phyloP scores from a whole-genome alignment of 1,140 invertebrate species.

The Mamestra configurata region DNA sequence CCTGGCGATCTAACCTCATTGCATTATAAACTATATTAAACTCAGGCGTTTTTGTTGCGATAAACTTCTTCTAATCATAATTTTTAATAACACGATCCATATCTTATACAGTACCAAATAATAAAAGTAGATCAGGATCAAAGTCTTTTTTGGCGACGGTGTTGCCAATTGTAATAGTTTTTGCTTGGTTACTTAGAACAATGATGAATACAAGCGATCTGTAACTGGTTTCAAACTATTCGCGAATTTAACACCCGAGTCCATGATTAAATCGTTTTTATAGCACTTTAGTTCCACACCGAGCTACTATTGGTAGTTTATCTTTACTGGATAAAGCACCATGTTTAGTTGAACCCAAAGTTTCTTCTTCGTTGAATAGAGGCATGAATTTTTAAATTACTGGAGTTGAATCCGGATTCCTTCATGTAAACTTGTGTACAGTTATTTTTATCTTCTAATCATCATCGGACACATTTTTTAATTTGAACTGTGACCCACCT shows the following conservation, averaged over 20 bases:
- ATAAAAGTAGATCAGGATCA: constrained; percentile 13
- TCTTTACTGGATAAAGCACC: background rate
- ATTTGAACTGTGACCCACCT: constrained; percentile 41
- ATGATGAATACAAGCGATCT: constrained; percentile 51
- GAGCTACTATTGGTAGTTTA: background rate
- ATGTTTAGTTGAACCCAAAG: constrained; percentile 9
- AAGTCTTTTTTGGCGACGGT: background rate
- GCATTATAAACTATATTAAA: background rate
- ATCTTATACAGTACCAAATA: constrained; percentile 39
- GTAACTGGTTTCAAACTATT: constrained; percentile 50
- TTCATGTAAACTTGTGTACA: constrained; percentile 21
- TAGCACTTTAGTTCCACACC: constrained; percentile 38
- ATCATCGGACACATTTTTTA: constrained; percentile 19
- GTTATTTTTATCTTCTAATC: constrained; percentile 44
- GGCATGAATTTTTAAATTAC: background rate
- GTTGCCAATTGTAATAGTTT: constrained; percentile 33
- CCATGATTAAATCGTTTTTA: constrained; percentile 73
- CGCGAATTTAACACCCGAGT: constrained; percentile 54
- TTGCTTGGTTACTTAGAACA: constrained; percentile 50
- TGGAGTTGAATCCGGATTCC: constrained; percentile 26
- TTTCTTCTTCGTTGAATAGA: background rate
- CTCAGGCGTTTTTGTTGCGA: background rate
- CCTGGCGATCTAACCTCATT: background rate
- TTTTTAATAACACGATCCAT: constrained; percentile 44
- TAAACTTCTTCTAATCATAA: constrained; percentile 22